phyloP scores from a whole-genome alignment of 2,888 invertebrate genomes.

The Cybosia mesomella region DNA sequence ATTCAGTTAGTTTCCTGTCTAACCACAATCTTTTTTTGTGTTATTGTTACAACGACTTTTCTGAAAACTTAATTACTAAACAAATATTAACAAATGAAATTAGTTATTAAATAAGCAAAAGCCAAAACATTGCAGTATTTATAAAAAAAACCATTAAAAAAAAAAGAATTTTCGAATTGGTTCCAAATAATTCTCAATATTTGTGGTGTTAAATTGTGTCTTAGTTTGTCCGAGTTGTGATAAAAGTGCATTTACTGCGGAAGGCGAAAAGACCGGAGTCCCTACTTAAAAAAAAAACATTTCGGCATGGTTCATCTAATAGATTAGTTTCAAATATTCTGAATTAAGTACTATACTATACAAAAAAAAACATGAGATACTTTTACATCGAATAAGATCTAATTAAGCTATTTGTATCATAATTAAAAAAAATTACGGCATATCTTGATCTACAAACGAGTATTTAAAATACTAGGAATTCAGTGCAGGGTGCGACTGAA shows the following conservation, averaged over 20 bases:
- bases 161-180: background rate
- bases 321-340: slow-evolving; percentile 15
- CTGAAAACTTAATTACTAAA: background rate
- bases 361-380: background rate
- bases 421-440: too few relatives aligned
- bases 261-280: slow-evolving; percentile 31
- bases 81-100: background rate
- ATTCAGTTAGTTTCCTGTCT: background rate
- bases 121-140: slow-evolving; percentile 27
- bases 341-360: background rate
- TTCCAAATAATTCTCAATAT: slow-evolving; percentile 7
- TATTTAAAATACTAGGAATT: too few relatives aligned
- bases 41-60: background rate
- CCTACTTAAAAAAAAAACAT: slow-evolving; percentile 17
- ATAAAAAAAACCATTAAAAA: background rate
- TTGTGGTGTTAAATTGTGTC: background rate
- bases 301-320: slow-evolving; percentile 16
- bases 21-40: background rate
- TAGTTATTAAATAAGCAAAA: slow-evolving; percentile 6
- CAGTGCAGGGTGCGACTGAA: too few relatives aligned
- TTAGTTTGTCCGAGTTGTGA: slow-evolving; percentile 20
- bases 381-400: background rate
- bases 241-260: slow-evolving; percentile 38
- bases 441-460: background rate
- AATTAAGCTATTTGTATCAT: background rate